Conservation (phyloP, 2,113 vertebrate species). For the Cryptotis parvus region DNA sequence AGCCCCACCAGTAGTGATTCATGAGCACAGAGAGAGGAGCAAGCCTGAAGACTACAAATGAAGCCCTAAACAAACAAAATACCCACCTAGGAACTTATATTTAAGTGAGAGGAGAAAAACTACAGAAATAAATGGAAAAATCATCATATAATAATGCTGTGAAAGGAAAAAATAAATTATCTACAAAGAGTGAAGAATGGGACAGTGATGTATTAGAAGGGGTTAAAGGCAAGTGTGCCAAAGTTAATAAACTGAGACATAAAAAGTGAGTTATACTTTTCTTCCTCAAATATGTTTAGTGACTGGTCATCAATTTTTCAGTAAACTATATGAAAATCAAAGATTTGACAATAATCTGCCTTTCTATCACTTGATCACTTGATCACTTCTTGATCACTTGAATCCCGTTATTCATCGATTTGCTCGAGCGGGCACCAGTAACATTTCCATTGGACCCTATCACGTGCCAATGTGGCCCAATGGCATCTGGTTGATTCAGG, state of each 20-base stretch:
- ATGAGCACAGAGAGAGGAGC: too few relatives aligned
- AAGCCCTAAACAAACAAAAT: too few relatives aligned
- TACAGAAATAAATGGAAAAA: constrained; percentile 44
- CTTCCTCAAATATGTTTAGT: constrained; percentile 22
- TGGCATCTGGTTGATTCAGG: too few relatives aligned
- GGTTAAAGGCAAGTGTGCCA: background rate
- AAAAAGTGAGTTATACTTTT: background rate
- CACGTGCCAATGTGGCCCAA: too few relatives aligned
- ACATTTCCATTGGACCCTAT: too few relatives aligned
- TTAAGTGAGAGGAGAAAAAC: constrained; percentile 3
- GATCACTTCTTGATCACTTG: too few relatives aligned
- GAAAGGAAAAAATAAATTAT: background rate
- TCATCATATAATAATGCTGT: background rate
- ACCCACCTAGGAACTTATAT: background rate
- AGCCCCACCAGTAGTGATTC: too few relatives aligned
- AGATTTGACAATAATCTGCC: background rate
- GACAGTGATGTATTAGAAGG: background rate
- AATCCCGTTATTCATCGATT: too few relatives aligned
- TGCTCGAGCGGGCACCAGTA: too few relatives aligned
- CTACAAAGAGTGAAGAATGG: background rate
- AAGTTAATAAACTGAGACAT: background rate
- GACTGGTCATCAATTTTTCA: background rate
- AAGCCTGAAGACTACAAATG: background rate
- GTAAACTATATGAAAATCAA: background rate
- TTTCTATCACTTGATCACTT: too few relatives aligned